Conservation (phyloP, 2,797 vertebrate species). For the Decapterus maruadsi region DNA sequence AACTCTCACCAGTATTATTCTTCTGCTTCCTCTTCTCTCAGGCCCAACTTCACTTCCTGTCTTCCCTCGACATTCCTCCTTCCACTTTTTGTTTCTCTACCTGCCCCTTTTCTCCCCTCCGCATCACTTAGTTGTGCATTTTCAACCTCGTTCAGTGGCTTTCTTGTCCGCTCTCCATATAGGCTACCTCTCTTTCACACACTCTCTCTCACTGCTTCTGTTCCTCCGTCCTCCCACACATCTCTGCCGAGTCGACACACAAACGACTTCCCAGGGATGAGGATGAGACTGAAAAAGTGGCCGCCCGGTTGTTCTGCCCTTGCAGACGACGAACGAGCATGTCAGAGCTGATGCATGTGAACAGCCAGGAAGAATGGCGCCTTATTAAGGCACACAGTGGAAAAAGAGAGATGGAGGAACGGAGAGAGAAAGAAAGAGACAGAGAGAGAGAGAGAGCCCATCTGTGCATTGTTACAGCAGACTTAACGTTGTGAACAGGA, state of each 20-base stretch:
- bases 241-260: conserved; percentile 31
- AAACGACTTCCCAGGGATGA: conserved; percentile 69
- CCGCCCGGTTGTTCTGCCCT: conserved; percentile 61
- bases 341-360: conserved; percentile 70
- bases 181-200: conserved; percentile 7
- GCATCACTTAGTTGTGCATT: conserved; percentile 8
- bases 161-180: conserved; percentile 11
- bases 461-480: conserved; percentile 72
- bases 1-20: conserved; percentile 19
- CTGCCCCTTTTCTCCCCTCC: background rate
- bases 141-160: conserved; percentile 14
- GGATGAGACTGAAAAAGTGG: conserved; percentile 63
- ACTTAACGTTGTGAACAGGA: conserved; percentile 57
- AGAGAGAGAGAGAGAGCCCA: conserved; percentile 53
- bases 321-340: conserved; percentile 59
- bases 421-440: conserved; percentile 1
- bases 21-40: conserved; percentile 14
- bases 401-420: conserved; percentile 5
- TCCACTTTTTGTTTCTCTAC: too few relatives aligned
- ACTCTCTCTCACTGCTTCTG: conserved; percentile 4
- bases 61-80: background rate
- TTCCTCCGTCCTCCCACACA: conserved; percentile 49
- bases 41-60: conserved; percentile 25
- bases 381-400: conserved; percentile 28
- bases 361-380: conserved; percentile 51